Conservation (phyloP, 1,140 invertebrate genomes). For the Drosophila funebris region DNA sequence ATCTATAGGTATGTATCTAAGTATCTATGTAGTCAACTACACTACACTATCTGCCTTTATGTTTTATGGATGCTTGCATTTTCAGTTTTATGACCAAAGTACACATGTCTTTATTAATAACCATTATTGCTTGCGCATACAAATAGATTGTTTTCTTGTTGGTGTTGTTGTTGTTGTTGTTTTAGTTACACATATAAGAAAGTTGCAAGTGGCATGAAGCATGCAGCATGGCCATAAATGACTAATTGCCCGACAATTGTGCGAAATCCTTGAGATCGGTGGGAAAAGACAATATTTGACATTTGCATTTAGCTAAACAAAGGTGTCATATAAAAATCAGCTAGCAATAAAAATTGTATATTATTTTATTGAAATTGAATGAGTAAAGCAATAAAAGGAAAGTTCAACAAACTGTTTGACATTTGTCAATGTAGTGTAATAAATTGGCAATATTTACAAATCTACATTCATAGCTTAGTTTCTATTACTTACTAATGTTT, state of each 20-base stretch:
- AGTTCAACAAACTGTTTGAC: too few species aligned
- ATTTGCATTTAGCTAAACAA: too few species aligned
- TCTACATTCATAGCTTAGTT: too few species aligned
- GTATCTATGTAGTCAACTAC: conserved; percentile 14
- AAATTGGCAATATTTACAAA: too few species aligned
- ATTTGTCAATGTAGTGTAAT: too few species aligned
- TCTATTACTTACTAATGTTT: too few species aligned
- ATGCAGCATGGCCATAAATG: conserved; percentile 30
- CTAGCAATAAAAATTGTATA: too few species aligned
- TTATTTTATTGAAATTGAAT: too few species aligned
- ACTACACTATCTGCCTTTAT: conserved; percentile 15
- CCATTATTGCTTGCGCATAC: conserved; percentile 62
- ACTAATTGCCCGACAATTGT: conserved; percentile 33
- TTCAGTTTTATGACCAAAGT: conserved; percentile 62
- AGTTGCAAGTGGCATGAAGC: conserved; percentile 39
- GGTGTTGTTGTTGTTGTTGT: conserved; percentile 30
- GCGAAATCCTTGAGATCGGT: conserved; percentile 7
- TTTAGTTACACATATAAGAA: conserved; percentile 33
- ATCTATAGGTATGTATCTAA: conserved; percentile 18
- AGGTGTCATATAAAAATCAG: too few species aligned
- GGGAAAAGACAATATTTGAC: conserved; percentile 45
- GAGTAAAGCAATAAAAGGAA: too few species aligned
- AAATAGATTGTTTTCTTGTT: conserved; percentile 50
- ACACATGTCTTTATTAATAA: conserved; percentile 79
- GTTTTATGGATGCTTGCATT: conserved; percentile 67